These are phyloP conservation scores for Nannoperca australis DNA, from an alignment of 2,797 vertebrate genomes.

Conservation along the genomic window DNA sequence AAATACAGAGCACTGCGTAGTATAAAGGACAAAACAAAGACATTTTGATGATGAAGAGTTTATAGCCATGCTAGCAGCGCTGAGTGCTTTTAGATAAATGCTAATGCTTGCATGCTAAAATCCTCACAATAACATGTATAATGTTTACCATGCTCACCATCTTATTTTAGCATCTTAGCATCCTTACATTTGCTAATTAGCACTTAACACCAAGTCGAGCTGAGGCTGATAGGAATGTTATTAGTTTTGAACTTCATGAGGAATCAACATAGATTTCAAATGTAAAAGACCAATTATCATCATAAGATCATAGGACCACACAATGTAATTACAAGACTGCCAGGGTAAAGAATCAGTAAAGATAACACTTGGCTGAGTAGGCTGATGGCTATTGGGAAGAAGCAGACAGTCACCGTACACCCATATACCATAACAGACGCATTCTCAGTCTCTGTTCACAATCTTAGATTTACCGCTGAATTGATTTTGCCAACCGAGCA, in stretches of 20 bases:
- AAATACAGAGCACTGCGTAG: not conserved
- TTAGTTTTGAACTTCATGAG: not conserved
- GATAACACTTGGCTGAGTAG: not conserved
- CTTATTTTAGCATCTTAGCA: not conserved
- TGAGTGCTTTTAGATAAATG: conserved; percentile 1
- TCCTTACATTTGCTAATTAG: not conserved
- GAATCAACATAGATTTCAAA: not conserved
- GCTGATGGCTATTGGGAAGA: not conserved
- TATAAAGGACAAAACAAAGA: conserved; percentile 8
- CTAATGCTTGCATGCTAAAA: not conserved
- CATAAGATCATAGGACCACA: not conserved
- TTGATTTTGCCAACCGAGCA: conserved; percentile 29
- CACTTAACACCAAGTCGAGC: not conserved
- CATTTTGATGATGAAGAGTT: not conserved
- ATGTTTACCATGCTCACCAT: not conserved
- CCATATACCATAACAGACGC: not conserved
- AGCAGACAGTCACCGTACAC: not conserved
- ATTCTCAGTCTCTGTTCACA: conserved; percentile 11
- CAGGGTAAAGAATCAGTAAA: not conserved
- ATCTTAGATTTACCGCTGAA: conserved; percentile 15
- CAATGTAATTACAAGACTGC: not conserved
- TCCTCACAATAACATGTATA: not conserved
- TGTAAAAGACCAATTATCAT: not conserved
- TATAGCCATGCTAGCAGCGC: not conserved
- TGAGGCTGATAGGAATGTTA: not conserved